Conservation (phyloP, 2,888 invertebrate genomes). For the Phorcus lineatus region DNA sequence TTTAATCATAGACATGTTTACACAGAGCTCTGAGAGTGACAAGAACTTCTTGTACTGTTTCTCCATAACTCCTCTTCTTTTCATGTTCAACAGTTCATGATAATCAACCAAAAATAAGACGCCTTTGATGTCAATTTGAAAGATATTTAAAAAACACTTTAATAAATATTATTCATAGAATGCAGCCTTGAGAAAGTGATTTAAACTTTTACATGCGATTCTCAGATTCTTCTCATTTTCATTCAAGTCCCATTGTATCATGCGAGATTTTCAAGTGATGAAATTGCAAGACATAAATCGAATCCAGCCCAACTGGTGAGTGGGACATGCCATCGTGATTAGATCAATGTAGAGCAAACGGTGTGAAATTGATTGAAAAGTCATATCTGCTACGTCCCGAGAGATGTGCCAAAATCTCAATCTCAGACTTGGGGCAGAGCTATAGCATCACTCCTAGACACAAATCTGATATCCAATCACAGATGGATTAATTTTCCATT, state of each 20-base stretch:
- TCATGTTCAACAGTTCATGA: not conserved
- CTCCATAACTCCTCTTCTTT: not conserved
- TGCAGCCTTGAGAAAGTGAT: too few species aligned
- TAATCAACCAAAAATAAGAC: not conserved
- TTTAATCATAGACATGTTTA: conserved; percentile 9
- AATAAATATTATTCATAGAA: too few species aligned
- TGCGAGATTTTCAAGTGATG: not conserved
- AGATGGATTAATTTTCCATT: conserved; percentile 19
- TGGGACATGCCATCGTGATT: not conserved
- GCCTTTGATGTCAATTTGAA: not conserved
- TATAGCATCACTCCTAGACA: not conserved
- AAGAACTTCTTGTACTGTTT: not conserved
- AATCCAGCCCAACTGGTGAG: not conserved
- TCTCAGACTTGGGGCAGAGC: not conserved
- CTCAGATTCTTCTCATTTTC: too few species aligned
- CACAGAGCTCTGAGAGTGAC: not conserved
- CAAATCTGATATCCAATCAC: not conserved
- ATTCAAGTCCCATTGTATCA: too few species aligned
- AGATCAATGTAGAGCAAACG: not conserved
- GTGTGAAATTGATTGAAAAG: conserved; percentile 15
- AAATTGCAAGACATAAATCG: conserved; percentile 4
- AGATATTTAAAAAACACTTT: not conserved
- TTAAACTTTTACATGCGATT: too few species aligned
- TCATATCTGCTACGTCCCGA: not conserved
- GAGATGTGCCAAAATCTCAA: not conserved